Percentiles rank a stretch among this genome's conserved stretches.
These are phyloP conservation scores for Phrixothrix hirtus DNA, from an alignment of 2,888 invertebrate species.

Conservation along the genomic window DNA sequence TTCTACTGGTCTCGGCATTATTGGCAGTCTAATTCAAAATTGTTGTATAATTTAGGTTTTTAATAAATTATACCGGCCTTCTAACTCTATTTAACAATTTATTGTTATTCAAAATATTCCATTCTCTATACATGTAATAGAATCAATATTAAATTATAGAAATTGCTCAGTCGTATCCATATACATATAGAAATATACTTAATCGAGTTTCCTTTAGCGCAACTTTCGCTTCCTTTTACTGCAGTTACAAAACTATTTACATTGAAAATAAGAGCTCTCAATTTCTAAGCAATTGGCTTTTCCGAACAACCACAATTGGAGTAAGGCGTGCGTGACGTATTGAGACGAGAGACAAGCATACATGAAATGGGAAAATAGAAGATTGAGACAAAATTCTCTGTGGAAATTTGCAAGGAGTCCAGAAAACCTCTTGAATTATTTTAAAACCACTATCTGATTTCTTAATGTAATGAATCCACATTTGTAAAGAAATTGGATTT, in stretches of 20 bases:
- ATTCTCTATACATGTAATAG: conserved; percentile 5
- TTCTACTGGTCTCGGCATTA: conserved; percentile 12
- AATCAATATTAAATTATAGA: conserved; percentile 15
- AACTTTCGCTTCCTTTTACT: conserved; percentile 37
- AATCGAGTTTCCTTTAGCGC: conserved; percentile 36
- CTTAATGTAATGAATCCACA: too few species aligned
- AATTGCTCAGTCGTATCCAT: conserved; percentile 6
- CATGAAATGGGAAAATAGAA: conserved; percentile 24
- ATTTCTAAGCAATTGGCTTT: conserved; percentile 47
- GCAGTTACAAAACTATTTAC: conserved; percentile 40
- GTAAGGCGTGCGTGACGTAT: conserved; percentile 42
- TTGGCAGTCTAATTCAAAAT: conserved; percentile 23
- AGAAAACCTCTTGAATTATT: conserved; percentile 20
- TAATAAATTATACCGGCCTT: conserved; percentile 10
- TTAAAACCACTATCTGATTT: too few species aligned
- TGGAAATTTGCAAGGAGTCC: conserved; percentile 21
- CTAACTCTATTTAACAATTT: conserved; percentile 15
- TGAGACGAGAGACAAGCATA: conserved; percentile 37
- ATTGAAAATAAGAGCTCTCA: conserved; percentile 43
- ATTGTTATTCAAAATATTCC: conserved; percentile 10
- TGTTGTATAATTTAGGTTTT: conserved; percentile 11
- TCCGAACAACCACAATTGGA: conserved; percentile 39
- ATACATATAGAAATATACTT: conserved; percentile 29
- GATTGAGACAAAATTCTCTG: conserved; percentile 22
- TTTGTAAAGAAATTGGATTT: too few species aligned